These are phyloP conservation scores for Eilema depressum DNA, from an alignment of 2,888 invertebrate species.

Conservation along the genomic window DNA sequence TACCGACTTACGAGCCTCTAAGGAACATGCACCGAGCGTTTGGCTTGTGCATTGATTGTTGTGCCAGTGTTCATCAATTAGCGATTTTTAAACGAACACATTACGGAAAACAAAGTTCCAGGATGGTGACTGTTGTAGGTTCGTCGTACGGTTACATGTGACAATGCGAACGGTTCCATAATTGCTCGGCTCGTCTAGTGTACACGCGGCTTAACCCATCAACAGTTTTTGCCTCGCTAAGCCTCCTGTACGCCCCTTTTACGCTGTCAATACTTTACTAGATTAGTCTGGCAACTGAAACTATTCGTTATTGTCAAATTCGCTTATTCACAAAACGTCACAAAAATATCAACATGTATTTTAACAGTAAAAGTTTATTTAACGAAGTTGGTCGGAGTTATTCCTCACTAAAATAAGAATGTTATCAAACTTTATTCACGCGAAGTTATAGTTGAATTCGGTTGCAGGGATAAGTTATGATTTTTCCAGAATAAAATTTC, in stretches of 20 bases:
- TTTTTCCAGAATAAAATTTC: not conserved
- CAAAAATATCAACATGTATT: not conserved
- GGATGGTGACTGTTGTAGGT: too few relatives aligned
- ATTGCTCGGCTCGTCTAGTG: too few relatives aligned
- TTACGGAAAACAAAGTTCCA: too few relatives aligned
- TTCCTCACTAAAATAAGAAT: constrained; percentile 1
- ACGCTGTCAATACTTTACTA: not conserved
- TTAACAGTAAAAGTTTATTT: not conserved
- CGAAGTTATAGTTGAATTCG: constrained; percentile 7
- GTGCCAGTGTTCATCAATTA: too few relatives aligned
- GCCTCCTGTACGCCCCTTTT: not conserved
- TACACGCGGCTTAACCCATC: not conserved
- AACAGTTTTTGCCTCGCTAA: not conserved
- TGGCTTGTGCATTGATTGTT: too few relatives aligned
- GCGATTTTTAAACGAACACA: too few relatives aligned
- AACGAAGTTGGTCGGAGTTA: not conserved
- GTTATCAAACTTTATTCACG: constrained; percentile 17
- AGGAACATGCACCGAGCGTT: too few relatives aligned
- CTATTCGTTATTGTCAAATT: not conserved
- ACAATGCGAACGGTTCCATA: too few relatives aligned
- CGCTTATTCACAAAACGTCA: not conserved
- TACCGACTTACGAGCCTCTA: too few relatives aligned
- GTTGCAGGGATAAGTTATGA: constrained; percentile 3
- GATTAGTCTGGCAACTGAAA: not conserved
- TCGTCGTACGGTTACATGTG: too few relatives aligned